phyloP scores from a whole-genome alignment of 2,888 invertebrate species.

The Ectobius pallidus region DNA sequence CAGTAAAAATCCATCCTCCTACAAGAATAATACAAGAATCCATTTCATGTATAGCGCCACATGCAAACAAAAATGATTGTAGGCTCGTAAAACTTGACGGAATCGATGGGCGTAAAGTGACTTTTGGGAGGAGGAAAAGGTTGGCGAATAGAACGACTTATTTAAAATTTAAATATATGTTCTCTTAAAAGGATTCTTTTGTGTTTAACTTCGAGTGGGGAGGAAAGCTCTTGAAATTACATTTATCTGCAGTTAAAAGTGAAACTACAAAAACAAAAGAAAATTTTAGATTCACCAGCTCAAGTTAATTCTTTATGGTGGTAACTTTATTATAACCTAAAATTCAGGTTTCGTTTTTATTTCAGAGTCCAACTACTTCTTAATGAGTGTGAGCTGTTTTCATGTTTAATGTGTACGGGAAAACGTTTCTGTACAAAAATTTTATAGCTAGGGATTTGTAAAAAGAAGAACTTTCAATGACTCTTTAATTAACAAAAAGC shows the following conservation, averaged over 20 bases:
- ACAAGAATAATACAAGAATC: too few species aligned
- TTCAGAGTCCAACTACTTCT: neutral
- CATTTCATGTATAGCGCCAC: neutral
- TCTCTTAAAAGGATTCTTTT: conserved; percentile 23
- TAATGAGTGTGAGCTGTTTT: neutral
- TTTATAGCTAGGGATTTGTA: neutral
- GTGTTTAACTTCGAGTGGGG: conserved; percentile 16
- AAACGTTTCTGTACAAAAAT: neutral
- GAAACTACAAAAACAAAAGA: conserved; percentile 1
- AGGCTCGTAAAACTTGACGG: neutral
- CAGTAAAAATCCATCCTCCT: too few species aligned
- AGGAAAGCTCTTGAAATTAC: neutral
- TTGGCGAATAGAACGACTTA: conserved; percentile 21
- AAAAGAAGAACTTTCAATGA: neutral
- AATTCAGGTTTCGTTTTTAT: neutral
- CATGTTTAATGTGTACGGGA: neutral
- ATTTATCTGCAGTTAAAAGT: conserved; percentile 13
- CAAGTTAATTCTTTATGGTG: too few species aligned
- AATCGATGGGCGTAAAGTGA: conserved; percentile 31
- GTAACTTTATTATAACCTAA: conserved; percentile 20
- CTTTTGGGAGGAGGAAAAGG: conserved; percentile 21
- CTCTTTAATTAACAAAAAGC: too few species aligned
- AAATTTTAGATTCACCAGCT: too few species aligned
- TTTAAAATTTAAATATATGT: conserved; percentile 32
- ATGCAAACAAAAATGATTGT: neutral